phyloP scores from a whole-genome alignment of 2,113 vertebrate genomes.

The human region GRCh38 chr4:19762501-19763000 shows the following conservation, averaged over 20 bases:
- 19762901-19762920: not conserved
- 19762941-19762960: not conserved
- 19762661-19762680: not conserved
- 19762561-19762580: not conserved
- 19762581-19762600: not conserved
- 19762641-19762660: not conserved
- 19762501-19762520: not conserved
- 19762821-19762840: too few species aligned
- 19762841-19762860: not conserved
- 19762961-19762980: not conserved
- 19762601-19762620: not conserved
- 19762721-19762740: not conserved
- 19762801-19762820: not conserved
- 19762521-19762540: not conserved
- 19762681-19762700: not conserved
- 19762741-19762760: not conserved
- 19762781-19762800: not conserved
- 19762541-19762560: not conserved
- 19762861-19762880: not conserved
- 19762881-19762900: not conserved
- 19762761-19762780: not conserved
- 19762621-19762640: not conserved
- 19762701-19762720: not conserved
- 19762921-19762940: not conserved
- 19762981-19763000: not conserved